phyloP scores from a whole-genome alignment of 2,113 vertebrate species.

The Epinephelus moara region DNA sequence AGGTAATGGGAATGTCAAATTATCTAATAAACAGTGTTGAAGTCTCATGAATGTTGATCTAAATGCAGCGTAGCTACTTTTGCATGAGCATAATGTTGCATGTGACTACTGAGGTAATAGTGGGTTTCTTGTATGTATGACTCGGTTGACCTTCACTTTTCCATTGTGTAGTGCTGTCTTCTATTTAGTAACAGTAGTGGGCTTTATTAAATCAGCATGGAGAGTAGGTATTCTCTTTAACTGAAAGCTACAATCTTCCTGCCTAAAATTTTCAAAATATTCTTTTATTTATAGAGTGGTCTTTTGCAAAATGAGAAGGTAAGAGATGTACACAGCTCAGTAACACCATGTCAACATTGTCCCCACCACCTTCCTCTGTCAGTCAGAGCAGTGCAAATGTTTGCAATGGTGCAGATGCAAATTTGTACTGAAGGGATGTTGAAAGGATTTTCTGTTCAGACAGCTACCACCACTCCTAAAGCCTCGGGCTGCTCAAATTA shows the following conservation, averaged over 20 bases:
- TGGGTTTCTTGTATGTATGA: constrained; percentile 74
- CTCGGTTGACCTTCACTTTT: constrained; percentile 59
- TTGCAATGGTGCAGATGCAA: constrained; percentile 83
- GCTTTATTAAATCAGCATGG: constrained; percentile 93
- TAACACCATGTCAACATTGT: constrained; percentile 95
- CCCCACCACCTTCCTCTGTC: constrained; percentile 89
- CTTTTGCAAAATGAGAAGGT: constrained; percentile 99
- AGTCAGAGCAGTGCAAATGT: constrained; percentile 82
- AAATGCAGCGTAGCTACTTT: constrained; percentile 71
- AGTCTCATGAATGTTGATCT: constrained; percentile 15
- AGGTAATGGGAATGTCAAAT: constrained; percentile 87
- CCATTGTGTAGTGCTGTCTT: constrained; percentile 64
- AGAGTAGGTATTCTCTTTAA: constrained; percentile 96
- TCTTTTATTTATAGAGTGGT: constrained; percentile 99
- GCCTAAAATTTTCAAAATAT: constrained; percentile 99
- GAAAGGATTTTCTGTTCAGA: constrained; percentile 24
- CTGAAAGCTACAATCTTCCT: constrained; percentile 98
- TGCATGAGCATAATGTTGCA: constrained; percentile 92
- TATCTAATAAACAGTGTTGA: constrained; percentile 22
- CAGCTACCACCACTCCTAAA: not conserved
- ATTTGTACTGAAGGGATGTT: constrained; percentile 60
- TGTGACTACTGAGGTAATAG: constrained; percentile 86
- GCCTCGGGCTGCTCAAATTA: constrained; percentile 41
- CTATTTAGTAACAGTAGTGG: constrained; percentile 66
- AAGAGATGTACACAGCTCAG: constrained; percentile 97